Base-by-base conservation (phyloP, 2,113 vertebrate genomes). In the Dromaius novaehollandiae region DNA sequence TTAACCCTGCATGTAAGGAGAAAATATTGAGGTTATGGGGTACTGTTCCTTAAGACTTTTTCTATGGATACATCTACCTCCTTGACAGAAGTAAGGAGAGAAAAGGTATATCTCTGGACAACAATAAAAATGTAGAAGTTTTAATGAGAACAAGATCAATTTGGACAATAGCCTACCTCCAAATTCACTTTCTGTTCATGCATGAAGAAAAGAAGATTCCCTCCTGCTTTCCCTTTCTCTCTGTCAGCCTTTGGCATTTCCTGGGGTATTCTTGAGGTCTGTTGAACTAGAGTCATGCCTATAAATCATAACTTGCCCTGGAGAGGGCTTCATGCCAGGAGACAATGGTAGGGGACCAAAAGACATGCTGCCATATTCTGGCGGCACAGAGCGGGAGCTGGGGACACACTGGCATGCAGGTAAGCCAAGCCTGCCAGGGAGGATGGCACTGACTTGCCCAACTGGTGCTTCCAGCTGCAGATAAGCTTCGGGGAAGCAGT, bases 311-410 rank as follows among this genome's bases (percentile, higher is more conserved):
- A 13, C 60, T 53, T 69, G 11, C 42, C 11, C 5, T 5, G 11
- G 30, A 81, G 42, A 40, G 26, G n/a, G 11, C 36, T 86, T 81
- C 40, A 66, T 6, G 30, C 22, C 55, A 63, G 34, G 30, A 63
- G 8, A 40, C 13, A 22, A 12, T 1, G 66, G 16, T 78, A 93
- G 9, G 20, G 13, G 50, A 58, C 17, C 14, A n/a, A 7, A 63
- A 84, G 46, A 66, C 10, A 24, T 1, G 2, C 25, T 81, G 44
- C 34, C 46, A 17, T 81, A 50, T 15, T 63, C 46, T 58, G 30
- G 50, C 30, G 84, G 64, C 9, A 30, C 0, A 34, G 14, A 44
- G 8, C 4, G 10, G 15, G 3, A 0, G 1, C 9, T 11, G 26
- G 7, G 25, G 15, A 26, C n/a, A 90, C 51, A 88, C 9, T 2